These are phyloP conservation scores for Heterodera schachtii DNA, from an alignment of 1,140 invertebrate species.

Conservation along the genomic window DNA sequence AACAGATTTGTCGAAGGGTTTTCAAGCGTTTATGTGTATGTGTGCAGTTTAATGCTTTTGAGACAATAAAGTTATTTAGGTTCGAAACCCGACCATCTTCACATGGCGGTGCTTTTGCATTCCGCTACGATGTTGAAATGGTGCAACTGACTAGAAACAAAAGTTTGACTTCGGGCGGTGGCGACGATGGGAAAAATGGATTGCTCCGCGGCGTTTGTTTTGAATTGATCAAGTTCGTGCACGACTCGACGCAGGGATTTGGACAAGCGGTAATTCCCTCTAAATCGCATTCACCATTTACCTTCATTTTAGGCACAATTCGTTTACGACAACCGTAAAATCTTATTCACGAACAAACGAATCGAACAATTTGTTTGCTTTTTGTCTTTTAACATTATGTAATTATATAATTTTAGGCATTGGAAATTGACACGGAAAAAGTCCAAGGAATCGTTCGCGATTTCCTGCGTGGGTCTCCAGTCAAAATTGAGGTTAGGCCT, in stretches of 20 bases:
- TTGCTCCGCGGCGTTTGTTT: conserved; percentile 12
- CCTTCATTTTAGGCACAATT: conserved; percentile 5
- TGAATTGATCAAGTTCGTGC: neutral
- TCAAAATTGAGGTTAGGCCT: conserved; percentile 10
- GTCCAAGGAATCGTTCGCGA: neutral
- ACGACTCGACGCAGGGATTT: neutral
- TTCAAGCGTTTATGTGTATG: conserved; percentile 7
- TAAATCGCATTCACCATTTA: neutral
- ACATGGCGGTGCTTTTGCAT: conserved; percentile 5
- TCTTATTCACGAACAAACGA: conserved; percentile 16
- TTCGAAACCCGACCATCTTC: neutral
- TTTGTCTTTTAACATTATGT: neutral
- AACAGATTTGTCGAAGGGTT: conserved; percentile 7
- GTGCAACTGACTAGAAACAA: neutral
- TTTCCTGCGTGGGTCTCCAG: neutral
- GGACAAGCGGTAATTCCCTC: neutral
- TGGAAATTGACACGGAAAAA: conserved; percentile 2
- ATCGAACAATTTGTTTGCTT: conserved; percentile 5
- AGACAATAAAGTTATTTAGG: neutral
- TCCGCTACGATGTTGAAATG: conserved; percentile 24
- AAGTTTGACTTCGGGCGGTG: conserved; percentile 14
- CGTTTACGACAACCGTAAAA: conserved; percentile 24
- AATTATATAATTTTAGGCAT: conserved; percentile 1
- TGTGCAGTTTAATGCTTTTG: neutral
- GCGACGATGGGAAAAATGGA: conserved; percentile 27